Evolutionary conservation across 1,140 invertebrate species (phyloP).

Genomic region (Bombus polaris): DNA sequence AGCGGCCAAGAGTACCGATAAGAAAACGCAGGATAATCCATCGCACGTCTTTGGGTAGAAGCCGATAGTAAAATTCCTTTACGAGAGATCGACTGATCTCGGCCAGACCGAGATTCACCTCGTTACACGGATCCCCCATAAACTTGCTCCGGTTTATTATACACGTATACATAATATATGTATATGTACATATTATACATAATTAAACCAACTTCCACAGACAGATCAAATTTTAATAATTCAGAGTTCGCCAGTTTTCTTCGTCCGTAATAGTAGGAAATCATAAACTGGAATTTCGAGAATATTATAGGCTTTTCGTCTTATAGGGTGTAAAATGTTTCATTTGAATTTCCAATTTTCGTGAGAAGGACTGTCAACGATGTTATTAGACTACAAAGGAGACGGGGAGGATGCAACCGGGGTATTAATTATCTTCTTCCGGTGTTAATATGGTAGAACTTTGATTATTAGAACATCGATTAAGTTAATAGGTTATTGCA

Average conservation of each 20-base stretch:
- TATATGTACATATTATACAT: background rate
- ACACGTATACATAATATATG: background rate
- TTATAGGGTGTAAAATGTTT: too few species aligned
- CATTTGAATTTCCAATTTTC: background rate
- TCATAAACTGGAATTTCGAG: background rate
- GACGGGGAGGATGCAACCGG: background rate
- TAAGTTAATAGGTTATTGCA: too few species aligned
- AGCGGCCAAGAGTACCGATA: slow-evolving; percentile 9
- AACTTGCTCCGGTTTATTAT: background rate
- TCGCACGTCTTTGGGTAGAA: background rate
- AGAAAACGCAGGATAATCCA: slow-evolving; percentile 25
- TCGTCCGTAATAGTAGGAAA: background rate
- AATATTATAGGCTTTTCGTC: background rate
- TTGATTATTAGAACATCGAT: background rate
- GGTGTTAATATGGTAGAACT: background rate
- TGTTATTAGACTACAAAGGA: background rate
- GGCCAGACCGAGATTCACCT: slow-evolving; percentile 32
- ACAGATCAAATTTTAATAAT: slow-evolving; percentile 38
- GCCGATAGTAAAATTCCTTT: slow-evolving; percentile 54
- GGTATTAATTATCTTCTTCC: background rate
- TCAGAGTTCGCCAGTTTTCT: too few species aligned
- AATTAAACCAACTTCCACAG: background rate
- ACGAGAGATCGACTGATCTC: slow-evolving; percentile 26
- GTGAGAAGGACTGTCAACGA: background rate
- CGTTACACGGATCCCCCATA: slow-evolving; percentile 8